phyloP scores from a whole-genome alignment of 2,113 vertebrate genomes.

The Dissostichus mawsoni region DNA sequence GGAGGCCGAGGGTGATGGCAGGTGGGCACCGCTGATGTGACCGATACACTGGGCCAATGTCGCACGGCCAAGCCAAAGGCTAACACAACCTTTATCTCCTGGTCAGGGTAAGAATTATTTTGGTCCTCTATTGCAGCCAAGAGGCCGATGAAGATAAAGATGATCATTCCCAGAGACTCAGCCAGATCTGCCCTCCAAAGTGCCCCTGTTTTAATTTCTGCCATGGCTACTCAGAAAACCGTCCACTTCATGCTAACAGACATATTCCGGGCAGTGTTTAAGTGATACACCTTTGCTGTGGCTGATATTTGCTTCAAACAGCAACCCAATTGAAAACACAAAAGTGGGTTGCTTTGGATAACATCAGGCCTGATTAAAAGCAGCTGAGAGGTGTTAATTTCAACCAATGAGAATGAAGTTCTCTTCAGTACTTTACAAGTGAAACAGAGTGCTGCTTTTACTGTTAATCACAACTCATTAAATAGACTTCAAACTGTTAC shows the following conservation, averaged over 20 bases:
- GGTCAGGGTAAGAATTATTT: constrained; percentile 71
- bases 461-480: constrained; percentile 3
- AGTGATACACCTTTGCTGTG: neutral
- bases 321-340: constrained; percentile 4
- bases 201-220: constrained; percentile 31
- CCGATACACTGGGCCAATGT: constrained; percentile 87
- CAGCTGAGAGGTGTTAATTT: constrained; percentile 53
- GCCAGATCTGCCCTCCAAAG: constrained; percentile 89
- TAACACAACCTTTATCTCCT: constrained; percentile 90
- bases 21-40: constrained; percentile 88
- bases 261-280: neutral
- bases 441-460: constrained; percentile 18
- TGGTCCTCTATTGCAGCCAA: constrained; percentile 82
- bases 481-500: neutral
- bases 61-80: constrained; percentile 87
- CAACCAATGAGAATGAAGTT: constrained; percentile 43
- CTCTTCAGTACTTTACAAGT: constrained; percentile 39
- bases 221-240: constrained; percentile 16
- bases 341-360: constrained; percentile 25
- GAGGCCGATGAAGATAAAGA: constrained; percentile 88
- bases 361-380: constrained; percentile 54
- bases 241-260: neutral
- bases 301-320: constrained; percentile 2
- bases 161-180: constrained; percentile 86
- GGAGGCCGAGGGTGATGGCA: constrained; percentile 85